Percentiles rank a stretch among this genome's conserved stretches.
phyloP scores from a whole-genome alignment of 2,797 vertebrate genomes.

The Etheostoma perlongum region DNA sequence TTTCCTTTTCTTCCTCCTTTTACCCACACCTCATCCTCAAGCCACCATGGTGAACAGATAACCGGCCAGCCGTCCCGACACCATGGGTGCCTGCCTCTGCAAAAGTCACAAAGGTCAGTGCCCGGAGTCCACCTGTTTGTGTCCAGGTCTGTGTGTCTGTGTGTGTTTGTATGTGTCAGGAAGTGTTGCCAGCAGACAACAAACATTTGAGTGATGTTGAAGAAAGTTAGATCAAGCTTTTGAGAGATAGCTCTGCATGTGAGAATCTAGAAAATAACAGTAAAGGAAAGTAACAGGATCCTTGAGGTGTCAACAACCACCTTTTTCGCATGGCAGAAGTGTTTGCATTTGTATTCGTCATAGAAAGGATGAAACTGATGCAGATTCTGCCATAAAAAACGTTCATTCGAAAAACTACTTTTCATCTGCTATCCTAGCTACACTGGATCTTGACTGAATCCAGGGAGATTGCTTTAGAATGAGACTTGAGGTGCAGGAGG shows the following conservation, averaged over 20 bases:
- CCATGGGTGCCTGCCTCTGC: slow-evolving; percentile 88
- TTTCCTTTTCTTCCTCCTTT: slow-evolving; percentile 27
- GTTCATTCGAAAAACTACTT: slow-evolving; percentile 15
- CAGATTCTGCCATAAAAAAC: neutral
- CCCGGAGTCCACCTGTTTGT: slow-evolving; percentile 38
- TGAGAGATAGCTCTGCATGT: neutral
- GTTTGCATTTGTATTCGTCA: neutral
- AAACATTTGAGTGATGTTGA: too few relatives aligned
- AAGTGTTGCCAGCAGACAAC: slow-evolving; percentile 18
- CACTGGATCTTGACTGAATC: neutral
- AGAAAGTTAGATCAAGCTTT: slow-evolving; percentile 2
- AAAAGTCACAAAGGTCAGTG: slow-evolving; percentile 90
- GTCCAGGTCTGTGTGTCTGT: slow-evolving; percentile 15
- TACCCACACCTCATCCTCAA: slow-evolving; percentile 36
- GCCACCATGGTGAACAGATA: slow-evolving; percentile 87
- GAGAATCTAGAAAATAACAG: neutral
- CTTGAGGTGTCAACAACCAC: slow-evolving; percentile 7
- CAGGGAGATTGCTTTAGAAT: slow-evolving; percentile 1
- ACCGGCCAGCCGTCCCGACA: slow-evolving; percentile 69
- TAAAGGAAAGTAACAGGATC: neutral
- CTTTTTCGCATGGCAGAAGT: neutral
- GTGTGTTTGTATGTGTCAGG: slow-evolving; percentile 18
- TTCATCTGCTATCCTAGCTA: neutral
- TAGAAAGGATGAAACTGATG: neutral
- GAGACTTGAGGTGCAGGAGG: neutral